A percentile compares a stretch with the other conserved stretches of the same genome.
phyloP scores from a whole-genome alignment of 2,797 vertebrate genomes.

The Anolis apletophallus region DNA sequence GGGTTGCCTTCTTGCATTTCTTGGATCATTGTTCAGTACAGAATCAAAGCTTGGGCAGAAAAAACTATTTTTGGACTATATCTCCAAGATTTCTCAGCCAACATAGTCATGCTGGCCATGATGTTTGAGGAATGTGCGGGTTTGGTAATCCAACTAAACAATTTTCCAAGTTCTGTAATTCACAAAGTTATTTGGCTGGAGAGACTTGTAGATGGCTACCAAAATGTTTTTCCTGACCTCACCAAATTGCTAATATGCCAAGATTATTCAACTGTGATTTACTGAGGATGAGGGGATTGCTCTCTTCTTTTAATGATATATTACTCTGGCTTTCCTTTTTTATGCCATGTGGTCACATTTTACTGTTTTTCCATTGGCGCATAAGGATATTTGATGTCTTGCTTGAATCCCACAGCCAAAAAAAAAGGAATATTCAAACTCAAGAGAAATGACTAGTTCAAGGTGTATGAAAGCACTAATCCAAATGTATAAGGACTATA shows the following conservation, averaged over 20 bases:
- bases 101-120: too few species aligned
- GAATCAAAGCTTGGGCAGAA: not conserved
- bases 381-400: not conserved
- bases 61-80: too few species aligned
- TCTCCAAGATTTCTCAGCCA: too few species aligned
- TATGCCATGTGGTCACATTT: not conserved
- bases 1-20: not conserved
- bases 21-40: not conserved
- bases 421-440: not conserved
- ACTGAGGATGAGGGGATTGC: not conserved
- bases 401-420: constrained; percentile 48
- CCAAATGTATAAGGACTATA: constrained; percentile 61
- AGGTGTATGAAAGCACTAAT: constrained; percentile 56
- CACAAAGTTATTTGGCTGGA: not conserved
- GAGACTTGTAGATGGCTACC: not conserved
- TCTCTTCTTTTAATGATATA: not conserved
- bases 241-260: not conserved
- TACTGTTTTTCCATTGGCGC: not conserved
- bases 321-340: not conserved
- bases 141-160: too few species aligned
- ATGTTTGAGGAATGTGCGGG: too few species aligned
- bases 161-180: too few species aligned
- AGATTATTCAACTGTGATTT: not conserved
- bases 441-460: constrained; percentile 25
- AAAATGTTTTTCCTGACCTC: not conserved